phyloP scores from a whole-genome alignment of 2,797 vertebrate genomes.

The Acomys russatus region DNA sequence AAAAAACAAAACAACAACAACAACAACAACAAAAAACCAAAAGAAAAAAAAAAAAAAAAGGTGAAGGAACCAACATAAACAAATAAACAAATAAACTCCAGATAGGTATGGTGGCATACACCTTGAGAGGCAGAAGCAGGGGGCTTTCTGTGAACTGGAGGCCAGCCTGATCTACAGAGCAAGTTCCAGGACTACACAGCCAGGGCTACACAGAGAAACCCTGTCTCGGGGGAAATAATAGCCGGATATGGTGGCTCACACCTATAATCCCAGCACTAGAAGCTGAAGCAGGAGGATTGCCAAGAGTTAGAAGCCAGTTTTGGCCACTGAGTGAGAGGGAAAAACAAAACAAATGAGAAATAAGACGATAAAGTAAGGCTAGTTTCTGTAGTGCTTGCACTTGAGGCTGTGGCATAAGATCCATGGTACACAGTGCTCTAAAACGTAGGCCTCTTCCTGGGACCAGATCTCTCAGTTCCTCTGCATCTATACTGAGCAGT shows the following conservation, averaged over 20 bases:
- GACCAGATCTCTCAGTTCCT: neutral
- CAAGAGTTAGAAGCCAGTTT: neutral
- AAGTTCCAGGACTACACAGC: neutral
- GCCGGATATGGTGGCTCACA: neutral
- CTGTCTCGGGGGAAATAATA: neutral
- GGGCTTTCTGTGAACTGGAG: neutral
- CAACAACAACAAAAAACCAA: too few relatives aligned
- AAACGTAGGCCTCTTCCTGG: neutral
- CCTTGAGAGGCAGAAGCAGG: neutral
- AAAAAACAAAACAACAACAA: too few relatives aligned
- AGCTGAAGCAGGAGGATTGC: neutral
- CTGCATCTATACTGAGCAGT: neutral
- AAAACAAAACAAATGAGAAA: too few relatives aligned
- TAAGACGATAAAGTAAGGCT: too few relatives aligned
- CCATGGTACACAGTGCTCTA: too few relatives aligned
- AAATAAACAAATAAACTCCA: neutral
- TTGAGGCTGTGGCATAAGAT: neutral
- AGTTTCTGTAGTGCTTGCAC: neutral
- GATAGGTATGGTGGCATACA: neutral
- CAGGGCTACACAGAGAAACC: neutral
- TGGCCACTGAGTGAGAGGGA: too few relatives aligned
- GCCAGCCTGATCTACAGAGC: neutral
- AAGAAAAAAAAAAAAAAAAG: too few relatives aligned
- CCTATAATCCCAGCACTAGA: neutral
- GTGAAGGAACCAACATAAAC: neutral